Base-by-base conservation (phyloP, 1,140 invertebrate genomes). In the Zaprionus tsacasi region DNA sequence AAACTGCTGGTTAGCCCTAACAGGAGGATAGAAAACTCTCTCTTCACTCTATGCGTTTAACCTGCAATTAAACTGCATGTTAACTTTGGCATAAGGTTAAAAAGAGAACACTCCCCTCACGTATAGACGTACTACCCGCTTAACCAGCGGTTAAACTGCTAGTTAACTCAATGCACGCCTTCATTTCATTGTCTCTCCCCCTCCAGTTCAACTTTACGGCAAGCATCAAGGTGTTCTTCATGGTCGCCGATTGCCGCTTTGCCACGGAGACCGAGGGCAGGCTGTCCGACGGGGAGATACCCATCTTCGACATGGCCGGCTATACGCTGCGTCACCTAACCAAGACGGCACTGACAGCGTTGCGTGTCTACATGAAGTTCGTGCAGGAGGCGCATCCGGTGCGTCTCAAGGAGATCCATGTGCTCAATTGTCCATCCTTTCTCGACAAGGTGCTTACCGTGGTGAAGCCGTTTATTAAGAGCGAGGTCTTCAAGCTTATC, bases 311-410 rank as follows among this genome's bases (percentile, higher is more conserved):
- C 79, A 95, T 96, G 91, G 91, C 93, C 0, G 95, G 95, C 15
- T 94, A 94, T 13, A 93, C 93, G 2, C 80, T 96, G 35, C 94
- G 94, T 35, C 95, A 96, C 74, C 91, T 96, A 13, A 93, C 94
- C 3, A 95, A 94, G 91, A 91, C 96, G 10, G 94, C 94, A 56
- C 91, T 96, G n/a, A 93, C 94, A 0, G 94, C 94, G 25, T 80
- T 96, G 11, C 94, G 94, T 38, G 94, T 94, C 82, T 96, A 95
- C 82, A 95, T 96, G 94, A 93, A 95, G 66, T 96, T 95, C 66
- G 94, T 94, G 52, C 93, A 97, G 95, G 96, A 96, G 93, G 95
- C 95, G 1, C 96, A 96, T 87, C 96, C 96, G 1, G 94, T 96
- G 43, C 94, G 95, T 57, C 93, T 97, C 65, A 96, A 95, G 89